Conservation (phyloP, 2,113 vertebrate genomes). For the Phocoena phocoena region DNA sequence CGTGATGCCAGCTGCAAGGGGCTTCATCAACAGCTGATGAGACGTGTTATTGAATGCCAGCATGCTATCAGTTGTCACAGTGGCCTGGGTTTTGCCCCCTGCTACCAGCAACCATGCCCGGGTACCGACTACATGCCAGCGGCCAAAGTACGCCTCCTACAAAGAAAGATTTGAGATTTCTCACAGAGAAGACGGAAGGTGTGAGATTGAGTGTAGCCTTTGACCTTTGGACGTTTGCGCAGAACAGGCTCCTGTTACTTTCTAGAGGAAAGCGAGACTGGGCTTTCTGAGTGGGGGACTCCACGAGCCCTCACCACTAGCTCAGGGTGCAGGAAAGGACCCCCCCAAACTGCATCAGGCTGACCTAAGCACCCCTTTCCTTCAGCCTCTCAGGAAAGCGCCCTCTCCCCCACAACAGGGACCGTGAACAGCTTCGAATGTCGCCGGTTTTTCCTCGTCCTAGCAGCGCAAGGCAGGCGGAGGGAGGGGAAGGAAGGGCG, state of each 20-base stretch:
- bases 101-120: neutral
- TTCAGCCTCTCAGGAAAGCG: neutral
- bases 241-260: neutral
- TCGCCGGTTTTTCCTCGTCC: neutral
- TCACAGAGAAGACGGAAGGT: neutral
- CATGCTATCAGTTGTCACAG: neutral
- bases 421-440: neutral
- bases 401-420: neutral
- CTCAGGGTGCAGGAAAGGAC: neutral
- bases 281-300: neutral
- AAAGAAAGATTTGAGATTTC: neutral
- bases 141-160: conserved; percentile 16
- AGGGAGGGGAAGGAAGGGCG: neutral
- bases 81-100: conserved; percentile 21
- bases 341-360: neutral
- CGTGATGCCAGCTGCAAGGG: neutral
- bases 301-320: neutral
- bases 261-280: neutral
- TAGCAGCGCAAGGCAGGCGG: neutral
- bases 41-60: neutral
- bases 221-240: neutral
- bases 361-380: neutral
- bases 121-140: neutral
- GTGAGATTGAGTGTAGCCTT: neutral
- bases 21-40: neutral